Conservation (phyloP, 2,113 vertebrate genomes). For the Mesoclemmys tuberculata region DNA sequence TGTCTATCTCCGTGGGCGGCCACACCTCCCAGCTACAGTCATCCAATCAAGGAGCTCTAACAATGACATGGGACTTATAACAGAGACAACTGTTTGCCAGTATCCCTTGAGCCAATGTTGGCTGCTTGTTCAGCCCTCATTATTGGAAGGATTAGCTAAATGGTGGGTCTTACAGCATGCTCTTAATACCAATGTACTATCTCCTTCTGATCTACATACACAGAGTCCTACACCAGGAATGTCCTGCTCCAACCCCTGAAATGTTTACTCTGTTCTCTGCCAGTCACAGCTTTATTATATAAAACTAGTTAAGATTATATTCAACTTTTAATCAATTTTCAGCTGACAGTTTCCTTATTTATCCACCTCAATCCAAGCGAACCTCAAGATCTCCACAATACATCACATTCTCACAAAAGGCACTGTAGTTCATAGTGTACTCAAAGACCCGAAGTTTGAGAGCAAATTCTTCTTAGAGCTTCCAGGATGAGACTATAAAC, state of each 20-base stretch:
- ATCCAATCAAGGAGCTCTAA: neutral
- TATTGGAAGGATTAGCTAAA: neutral
- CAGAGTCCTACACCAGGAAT: neutral
- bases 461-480: constrained; percentile 4
- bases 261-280: neutral
- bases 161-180: neutral
- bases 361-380: neutral
- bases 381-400: neutral
- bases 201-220: neutral
- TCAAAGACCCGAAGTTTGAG: neutral
- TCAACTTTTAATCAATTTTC: neutral
- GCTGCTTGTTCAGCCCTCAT: neutral
- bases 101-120: neutral
- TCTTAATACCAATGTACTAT: neutral
- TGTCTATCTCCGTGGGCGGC: no score
- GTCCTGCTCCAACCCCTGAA: neutral
- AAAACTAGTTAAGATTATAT: neutral
- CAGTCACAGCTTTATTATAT: neutral
- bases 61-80: neutral
- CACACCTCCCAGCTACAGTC: no score
- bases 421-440: neutral
- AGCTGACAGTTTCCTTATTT: neutral
- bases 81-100: neutral
- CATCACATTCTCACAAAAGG: neutral
- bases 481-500: neutral